Base-by-base conservation (phyloP, 2,888 invertebrate genomes). In the Acrobasis repandana region DNA sequence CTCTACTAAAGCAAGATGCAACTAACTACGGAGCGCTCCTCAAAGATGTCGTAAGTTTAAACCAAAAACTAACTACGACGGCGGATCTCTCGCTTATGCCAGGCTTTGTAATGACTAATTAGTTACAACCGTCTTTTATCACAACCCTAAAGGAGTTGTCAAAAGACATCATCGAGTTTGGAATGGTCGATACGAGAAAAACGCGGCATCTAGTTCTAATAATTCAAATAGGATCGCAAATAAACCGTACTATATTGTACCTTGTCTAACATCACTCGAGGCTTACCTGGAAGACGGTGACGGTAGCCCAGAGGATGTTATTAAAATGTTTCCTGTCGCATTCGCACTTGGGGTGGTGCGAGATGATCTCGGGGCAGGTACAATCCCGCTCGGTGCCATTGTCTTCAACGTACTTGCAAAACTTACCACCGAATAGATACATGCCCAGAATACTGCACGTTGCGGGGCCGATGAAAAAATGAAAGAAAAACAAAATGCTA, bases 341-440 rank as follows among this genome's bases (percentile, higher is more conserved):
- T 93, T 96, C 96, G 94, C 98, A 98, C 93, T 95, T 94, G 88
- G 96, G 96, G 93, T 96, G 96, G 90, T 96, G 95, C 89, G 96
- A 96, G 89, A 96, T 94, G 93, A 97, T 97, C 94, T 97, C 97
- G 86, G 95, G 95, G 94, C 98, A 98, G 92, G 96, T 96, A 94
- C 99, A 99, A 93, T 97, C 96, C 88, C 96, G 95, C 93, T 95
- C 95, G 90, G 93, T 93, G 91, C 95, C 95, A 86, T 94, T 93
- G 89, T 96, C 96, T 93, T 97, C 97, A 93, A 95, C 95, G 95
- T 95, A 97, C 95, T 97, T 97, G 97, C 98, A 98, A 97, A 98
- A 98, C 96, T 98, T 98, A 96, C 98, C 98, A 94, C 98, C 98
- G 95, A 98, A 98, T 94, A 98, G 96, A 95, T 98, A 98, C 98